Conservation (phyloP, 2,888 invertebrate genomes). For the Agrochola lota region DNA sequence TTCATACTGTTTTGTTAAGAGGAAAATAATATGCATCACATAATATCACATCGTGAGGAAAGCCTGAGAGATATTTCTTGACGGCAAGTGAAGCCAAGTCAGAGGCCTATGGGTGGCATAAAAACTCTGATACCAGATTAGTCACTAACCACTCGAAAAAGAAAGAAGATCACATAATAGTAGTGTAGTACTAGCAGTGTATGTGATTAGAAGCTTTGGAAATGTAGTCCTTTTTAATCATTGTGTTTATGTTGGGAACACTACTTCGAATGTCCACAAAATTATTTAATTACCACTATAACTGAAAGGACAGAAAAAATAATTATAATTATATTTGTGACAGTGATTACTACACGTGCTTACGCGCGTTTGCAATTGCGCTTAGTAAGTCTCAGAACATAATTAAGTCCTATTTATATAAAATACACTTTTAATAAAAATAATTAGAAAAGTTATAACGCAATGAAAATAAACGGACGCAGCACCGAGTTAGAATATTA, state of each 20-base stretch:
- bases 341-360: neutral
- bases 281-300: neutral
- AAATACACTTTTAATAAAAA: constrained; percentile 17
- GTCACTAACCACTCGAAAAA: no score
- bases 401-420: neutral
- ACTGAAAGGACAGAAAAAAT: neutral
- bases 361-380: neutral
- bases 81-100: no score
- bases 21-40: neutral
- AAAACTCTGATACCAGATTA: no score
- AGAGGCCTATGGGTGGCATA: no score
- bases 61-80: no score
- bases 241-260: neutral
- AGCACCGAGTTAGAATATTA: constrained; percentile 69
- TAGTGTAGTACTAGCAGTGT: neutral
- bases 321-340: neutral
- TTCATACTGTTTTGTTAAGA: constrained; percentile 3
- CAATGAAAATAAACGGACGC: constrained; percentile 43
- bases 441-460: constrained; percentile 43
- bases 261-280: neutral
- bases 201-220: neutral
- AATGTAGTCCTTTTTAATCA: neutral
- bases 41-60: no score
- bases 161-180: no score
- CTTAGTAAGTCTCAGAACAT: neutral